Evolutionary conservation across 2,888 invertebrate species (phyloP).

Genomic region (Drosophila histrio): DNA sequence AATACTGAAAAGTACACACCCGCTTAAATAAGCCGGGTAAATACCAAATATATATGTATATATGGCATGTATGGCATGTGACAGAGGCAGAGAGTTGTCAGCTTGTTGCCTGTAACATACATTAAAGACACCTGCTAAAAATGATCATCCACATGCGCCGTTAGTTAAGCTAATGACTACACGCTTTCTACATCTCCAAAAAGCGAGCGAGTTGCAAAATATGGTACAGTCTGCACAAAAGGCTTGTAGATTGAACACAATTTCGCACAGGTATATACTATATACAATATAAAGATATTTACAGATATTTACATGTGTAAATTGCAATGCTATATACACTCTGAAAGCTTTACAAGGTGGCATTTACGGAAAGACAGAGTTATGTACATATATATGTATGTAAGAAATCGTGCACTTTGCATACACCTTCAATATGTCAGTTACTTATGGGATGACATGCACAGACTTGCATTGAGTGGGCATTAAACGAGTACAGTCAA

Average conservation of each 20-base stretch:
- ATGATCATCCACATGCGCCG: constrained; percentile 51
- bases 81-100: constrained; percentile 50
- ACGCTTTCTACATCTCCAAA: constrained; percentile 64
- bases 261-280: constrained; percentile 2
- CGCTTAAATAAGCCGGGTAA: constrained; percentile 61
- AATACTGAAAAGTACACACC: constrained; percentile 56
- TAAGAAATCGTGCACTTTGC: constrained; percentile 7
- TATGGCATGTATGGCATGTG: constrained; percentile 55
- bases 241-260: not conserved
- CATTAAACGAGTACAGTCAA: constrained; percentile 41
- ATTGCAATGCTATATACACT: constrained; percentile 10
- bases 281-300: not conserved
- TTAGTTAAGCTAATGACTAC: constrained; percentile 63
- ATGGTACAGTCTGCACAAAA: constrained; percentile 58
- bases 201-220: not conserved
- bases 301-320: constrained; percentile 16
- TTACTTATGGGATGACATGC: constrained; percentile 14
- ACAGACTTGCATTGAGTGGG: constrained; percentile 20
- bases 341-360: constrained; percentile 9
- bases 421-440: constrained; percentile 23
- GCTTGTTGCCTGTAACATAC: constrained; percentile 42
- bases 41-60: constrained; percentile 28
- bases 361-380: not conserved
- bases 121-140: constrained; percentile 35
- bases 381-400: not conserved